Base-by-base conservation (phyloP, 2,888 invertebrate species). In the Entomobrya multifasciata region DNA sequence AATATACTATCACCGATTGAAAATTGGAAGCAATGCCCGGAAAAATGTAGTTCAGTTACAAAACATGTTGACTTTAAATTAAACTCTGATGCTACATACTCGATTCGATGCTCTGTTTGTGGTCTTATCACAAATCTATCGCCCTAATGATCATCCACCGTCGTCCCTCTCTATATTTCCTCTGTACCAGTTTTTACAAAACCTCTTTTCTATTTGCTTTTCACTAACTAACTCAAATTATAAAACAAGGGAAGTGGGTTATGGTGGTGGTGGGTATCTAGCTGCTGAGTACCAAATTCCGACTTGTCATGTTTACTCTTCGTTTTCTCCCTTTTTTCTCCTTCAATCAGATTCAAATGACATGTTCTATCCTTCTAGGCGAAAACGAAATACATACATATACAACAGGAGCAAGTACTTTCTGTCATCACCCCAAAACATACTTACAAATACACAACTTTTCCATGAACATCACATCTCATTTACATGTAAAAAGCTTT, bases 41-140 rank as follows among this genome's bases (percentile, higher is more conserved):
- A 72, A 72, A 72, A 72, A 72, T 49, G 36, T 72, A 27, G 49
- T 25, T n/a, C 44, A n/a, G 47, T 25, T 47, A 72, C 70, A 72
- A 36, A 36, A 49, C 70, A 27, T 72, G 70, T 72, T 72, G 70
- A 72, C 70, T 72, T 72, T 72, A 49, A 11, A 72, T 72, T 72
- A 72, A 25, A 47, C 47, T 20, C 41, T 36, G 36, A 20, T 47
- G 13, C 36, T 36, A 8, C 11, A n/a, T 25, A 36, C n/a, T 13
- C n/a, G 36, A 13, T 5, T 49, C 27, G 70, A 1, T 72, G 70
- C 47, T 72, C 70, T 47, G 47, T 72, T 72, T 72, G 70, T 72
- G 70, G 70, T 72, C 25, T 36, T 47, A 44, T 72, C 70, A 72
- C 44, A 47, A 72, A 27, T 49, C 70, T 44, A 47, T 72, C 49